A percentile compares a stretch with the other conserved stretches of the same genome.
Evolutionary conservation across 2,113 vertebrate genomes (phyloP).

Genomic region (Emydocephalus ijimae): DNA sequence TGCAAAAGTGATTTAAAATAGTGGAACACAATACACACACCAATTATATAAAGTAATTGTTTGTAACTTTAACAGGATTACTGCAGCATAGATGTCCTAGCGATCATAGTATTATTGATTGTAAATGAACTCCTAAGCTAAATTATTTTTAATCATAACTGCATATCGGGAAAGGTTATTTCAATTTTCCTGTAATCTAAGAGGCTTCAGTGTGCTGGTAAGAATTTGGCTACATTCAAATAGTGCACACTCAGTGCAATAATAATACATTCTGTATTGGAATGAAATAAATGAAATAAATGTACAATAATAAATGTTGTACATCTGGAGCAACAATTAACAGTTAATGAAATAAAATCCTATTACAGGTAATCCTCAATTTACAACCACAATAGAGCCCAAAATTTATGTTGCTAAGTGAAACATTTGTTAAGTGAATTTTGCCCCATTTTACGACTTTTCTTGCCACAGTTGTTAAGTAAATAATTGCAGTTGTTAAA

Average conservation of each 20-base stretch:
- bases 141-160: constrained; percentile 58
- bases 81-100: constrained; percentile 53
- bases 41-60: constrained; percentile 59
- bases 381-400: background rate
- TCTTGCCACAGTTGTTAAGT: background rate
- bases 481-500: background rate
- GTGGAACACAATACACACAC: constrained; percentile 27
- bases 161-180: constrained; percentile 47
- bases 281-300: background rate
- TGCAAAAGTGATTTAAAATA: constrained; percentile 55
- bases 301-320: background rate
- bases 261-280: constrained; percentile 1
- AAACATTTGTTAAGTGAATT: background rate
- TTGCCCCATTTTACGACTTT: background rate
- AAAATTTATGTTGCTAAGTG: background rate
- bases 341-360: constrained; percentile 12
- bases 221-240: constrained; percentile 47
- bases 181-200: constrained; percentile 44
- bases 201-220: constrained; percentile 45
- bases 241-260: constrained; percentile 16
- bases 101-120: constrained; percentile 60
- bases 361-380: background rate
- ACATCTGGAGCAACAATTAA: background rate
- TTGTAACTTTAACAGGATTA: constrained; percentile 45
- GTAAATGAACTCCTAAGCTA: constrained; percentile 38